phyloP scores from a whole-genome alignment of 2,797 vertebrate species.

The Xenops minutus region DNA sequence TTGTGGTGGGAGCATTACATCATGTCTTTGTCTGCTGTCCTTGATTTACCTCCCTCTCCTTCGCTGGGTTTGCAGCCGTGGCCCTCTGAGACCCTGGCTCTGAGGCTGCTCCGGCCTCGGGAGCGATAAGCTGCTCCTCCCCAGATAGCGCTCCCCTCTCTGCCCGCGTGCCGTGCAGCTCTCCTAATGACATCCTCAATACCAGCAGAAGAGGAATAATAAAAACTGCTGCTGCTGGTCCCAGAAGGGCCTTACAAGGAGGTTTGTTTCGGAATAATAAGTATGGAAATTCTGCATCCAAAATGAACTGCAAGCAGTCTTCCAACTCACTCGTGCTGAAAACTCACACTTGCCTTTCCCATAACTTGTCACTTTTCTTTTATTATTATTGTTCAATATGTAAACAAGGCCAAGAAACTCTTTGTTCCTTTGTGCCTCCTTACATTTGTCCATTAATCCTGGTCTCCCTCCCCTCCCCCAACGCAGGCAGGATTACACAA shows the following conservation, averaged over 20 bases:
- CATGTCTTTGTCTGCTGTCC: constrained; percentile 40
- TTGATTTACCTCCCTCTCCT: constrained; percentile 6
- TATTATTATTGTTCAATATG: constrained; percentile 79
- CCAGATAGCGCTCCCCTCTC: neutral
- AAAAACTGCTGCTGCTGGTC: constrained; percentile 57
- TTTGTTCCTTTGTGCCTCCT: constrained; percentile 83
- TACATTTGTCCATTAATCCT: constrained; percentile 80
- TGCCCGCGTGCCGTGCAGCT: neutral
- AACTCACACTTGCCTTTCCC: constrained; percentile 77
- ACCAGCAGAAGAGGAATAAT: constrained; percentile 66
- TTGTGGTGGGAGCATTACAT: neutral
- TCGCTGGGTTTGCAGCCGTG: neutral
- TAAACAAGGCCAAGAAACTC: constrained; percentile 81
- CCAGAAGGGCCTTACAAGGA: constrained; percentile 71
- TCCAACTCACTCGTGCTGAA: constrained; percentile 78
- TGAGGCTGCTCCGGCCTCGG: constrained; percentile 27
- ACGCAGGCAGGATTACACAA: constrained; percentile 81
- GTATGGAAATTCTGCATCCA: constrained; percentile 75
- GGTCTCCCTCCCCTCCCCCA: constrained; percentile 52
- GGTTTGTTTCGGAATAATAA: constrained; percentile 75
- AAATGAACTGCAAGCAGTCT: constrained; percentile 77
- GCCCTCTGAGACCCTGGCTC: neutral
- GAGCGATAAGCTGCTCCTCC: constrained; percentile 49
- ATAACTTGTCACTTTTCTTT: constrained; percentile 78
- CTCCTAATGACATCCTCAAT: constrained; percentile 51